Evolutionary conservation across 2,797 vertebrate genomes (phyloP).

Genomic region (Poecilia velifera): DNA sequence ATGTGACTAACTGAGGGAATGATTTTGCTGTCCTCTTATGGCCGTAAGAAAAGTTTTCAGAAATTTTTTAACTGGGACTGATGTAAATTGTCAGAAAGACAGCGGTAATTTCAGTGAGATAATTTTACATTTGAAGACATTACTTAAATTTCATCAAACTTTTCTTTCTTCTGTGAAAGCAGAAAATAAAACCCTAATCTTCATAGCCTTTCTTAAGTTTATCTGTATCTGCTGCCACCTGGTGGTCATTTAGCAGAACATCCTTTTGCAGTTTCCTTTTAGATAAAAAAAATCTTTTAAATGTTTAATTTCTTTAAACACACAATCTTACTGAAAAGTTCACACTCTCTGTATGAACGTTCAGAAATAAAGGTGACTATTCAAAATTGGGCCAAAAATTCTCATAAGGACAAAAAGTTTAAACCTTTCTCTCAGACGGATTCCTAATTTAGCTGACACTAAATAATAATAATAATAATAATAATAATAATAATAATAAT

Average conservation of each 20-base stretch:
- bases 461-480: neutral
- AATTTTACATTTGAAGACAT: neutral
- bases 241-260: neutral
- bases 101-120: neutral
- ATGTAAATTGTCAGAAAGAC: neutral
- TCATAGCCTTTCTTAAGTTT: neutral
- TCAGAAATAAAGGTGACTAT: neutral
- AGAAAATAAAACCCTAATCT: neutral
- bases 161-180: neutral
- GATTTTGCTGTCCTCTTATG: neutral
- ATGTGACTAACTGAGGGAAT: neutral
- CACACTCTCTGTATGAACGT: neutral
- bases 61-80: neutral
- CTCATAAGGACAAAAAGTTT: neutral
- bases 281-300: neutral
- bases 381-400: neutral
- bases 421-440: neutral
- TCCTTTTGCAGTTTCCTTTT: neutral
- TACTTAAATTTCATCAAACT: neutral
- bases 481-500: neutral
- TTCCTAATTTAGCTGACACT: too few species aligned
- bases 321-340: neutral
- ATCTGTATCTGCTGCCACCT: neutral
- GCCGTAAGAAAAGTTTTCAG: neutral
- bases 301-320: too few species aligned